phyloP scores from a whole-genome alignment of 1,140 invertebrate genomes.

The Trypoxylus dichotomus region DNA sequence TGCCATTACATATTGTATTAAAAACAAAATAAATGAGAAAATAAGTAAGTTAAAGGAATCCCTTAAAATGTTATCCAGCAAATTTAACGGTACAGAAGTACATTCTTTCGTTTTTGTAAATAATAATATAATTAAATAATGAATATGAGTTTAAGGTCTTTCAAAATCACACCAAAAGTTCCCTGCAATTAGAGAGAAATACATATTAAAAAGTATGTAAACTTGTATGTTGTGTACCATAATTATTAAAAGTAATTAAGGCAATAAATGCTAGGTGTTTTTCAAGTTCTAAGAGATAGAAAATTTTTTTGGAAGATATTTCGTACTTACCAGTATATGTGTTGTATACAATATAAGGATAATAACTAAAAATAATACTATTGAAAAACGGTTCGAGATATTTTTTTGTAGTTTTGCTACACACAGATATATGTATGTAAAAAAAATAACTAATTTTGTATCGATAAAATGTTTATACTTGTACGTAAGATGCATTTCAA shows the following conservation, averaged over 20 bases:
- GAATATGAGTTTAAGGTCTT: neutral
- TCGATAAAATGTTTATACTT: neutral
- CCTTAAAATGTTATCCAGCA: too few relatives aligned
- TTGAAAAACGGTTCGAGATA: neutral
- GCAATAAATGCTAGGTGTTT: slow-evolving; percentile 6
- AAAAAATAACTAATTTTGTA: slow-evolving; percentile 17
- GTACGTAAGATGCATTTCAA: neutral
- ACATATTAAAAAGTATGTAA: neutral
- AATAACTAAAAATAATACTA: too few relatives aligned
- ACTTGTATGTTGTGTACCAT: neutral
- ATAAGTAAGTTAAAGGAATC: too few relatives aligned
- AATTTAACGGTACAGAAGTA: too few relatives aligned
- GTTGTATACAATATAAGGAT: too few relatives aligned
- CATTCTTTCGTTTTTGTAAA: neutral
- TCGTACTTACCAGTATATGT: too few relatives aligned
- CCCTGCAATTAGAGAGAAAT: neutral
- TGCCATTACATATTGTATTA: neutral
- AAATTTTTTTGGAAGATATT: too few relatives aligned
- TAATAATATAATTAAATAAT: neutral
- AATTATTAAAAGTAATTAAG: neutral
- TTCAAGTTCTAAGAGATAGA: neutral
- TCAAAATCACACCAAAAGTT: slow-evolving; percentile 13
- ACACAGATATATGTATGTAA: neutral
- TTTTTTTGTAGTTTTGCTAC: slow-evolving; percentile 7
- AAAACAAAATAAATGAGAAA: neutral